phyloP scores from a whole-genome alignment of 2,113 vertebrate genomes.

The Macquaria australasica region DNA sequence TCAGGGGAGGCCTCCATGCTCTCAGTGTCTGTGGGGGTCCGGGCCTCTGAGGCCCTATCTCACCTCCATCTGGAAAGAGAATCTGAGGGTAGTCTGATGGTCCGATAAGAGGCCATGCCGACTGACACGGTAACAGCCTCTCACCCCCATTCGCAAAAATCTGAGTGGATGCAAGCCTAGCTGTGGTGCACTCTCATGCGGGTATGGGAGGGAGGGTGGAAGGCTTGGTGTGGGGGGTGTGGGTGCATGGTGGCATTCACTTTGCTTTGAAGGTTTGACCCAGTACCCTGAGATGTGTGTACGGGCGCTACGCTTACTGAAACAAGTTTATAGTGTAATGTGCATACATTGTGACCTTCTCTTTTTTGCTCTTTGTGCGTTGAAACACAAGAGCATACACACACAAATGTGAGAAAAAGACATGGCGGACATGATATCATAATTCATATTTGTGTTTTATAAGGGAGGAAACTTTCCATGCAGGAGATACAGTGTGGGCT shows the following conservation, averaged over 20 bases:
- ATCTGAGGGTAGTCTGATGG: conserved; percentile 85
- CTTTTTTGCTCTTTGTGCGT: neutral
- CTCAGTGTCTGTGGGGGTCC: conserved; percentile 82
- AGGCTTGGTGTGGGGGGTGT: neutral
- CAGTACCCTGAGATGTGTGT: conserved; percentile 16
- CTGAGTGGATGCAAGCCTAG: conserved; percentile 59
- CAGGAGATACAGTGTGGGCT: conserved; percentile 54
- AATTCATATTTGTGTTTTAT: conserved; percentile 46
- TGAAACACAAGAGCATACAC: conserved; percentile 9
- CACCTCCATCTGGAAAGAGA: conserved; percentile 87
- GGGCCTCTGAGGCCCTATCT: conserved; percentile 82
- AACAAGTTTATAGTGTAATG: conserved; percentile 21
- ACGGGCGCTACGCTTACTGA: conserved; percentile 33
- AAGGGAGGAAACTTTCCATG: conserved; percentile 50
- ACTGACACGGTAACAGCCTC: conserved; percentile 79
- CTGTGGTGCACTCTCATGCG: conserved; percentile 58
- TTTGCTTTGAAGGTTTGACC: conserved; percentile 67
- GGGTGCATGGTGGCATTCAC: conserved; percentile 47
- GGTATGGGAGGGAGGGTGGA: conserved; percentile 50
- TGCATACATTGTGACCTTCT: neutral
- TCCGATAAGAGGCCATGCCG: conserved; percentile 81
- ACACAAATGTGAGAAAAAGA: conserved; percentile 29
- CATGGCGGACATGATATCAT: conserved; percentile 36
- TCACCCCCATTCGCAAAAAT: conserved; percentile 71
- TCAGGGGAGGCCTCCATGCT: conserved; percentile 79